Base-by-base conservation (phyloP, 2,888 invertebrate genomes). In the Cheilosia pagana region DNA sequence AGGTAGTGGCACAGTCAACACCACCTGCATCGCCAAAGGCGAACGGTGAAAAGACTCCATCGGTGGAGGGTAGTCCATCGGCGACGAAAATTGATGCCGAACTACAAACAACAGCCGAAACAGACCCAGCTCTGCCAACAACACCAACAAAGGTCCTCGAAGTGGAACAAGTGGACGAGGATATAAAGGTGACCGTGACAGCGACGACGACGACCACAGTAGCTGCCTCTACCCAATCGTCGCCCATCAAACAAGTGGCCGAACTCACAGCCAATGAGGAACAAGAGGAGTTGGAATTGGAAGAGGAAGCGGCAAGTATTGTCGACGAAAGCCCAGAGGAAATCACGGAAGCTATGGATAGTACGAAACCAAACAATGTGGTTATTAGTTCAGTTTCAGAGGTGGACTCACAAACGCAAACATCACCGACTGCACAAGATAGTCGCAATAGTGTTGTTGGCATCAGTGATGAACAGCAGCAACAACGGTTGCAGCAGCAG, bases 321-420 rank as follows among this genome's bases (percentile, higher is more conserved):
- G 62, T 43, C 39, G 68, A 74, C 5, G 72, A 63, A 28, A 72
- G 68, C 43, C 70, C 68, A 4, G 67, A 72, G 16, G 78, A 76
- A 53, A 14, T n/a, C 1, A 45, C 35, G 55, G 77, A 86, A 50
- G 60, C 52, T 50, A 50, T n/a, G 3, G 72, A 87, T 8, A 82
- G 50, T 65, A 89, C 89, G 41, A 87, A 75, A 50, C 75, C 70
- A 65, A 78, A 68, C 62, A 85, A 70, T 81, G 85, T 41, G 75
- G 85, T 85, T 59, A 70, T 75, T 43, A 85, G 79, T 70, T 53
- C 79, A 57, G 76, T 86, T 72, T 57, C 45, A 41, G 90, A 90
- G 74, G 87, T 89, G 70, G 90, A 90, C 74, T 90, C 90, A 3
- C 91, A 91, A 70, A 88, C 89, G 65, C 89, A 89, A 87, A 89